Conservation (phyloP, 2,113 vertebrate genomes). For the Gavia stellata region DNA sequence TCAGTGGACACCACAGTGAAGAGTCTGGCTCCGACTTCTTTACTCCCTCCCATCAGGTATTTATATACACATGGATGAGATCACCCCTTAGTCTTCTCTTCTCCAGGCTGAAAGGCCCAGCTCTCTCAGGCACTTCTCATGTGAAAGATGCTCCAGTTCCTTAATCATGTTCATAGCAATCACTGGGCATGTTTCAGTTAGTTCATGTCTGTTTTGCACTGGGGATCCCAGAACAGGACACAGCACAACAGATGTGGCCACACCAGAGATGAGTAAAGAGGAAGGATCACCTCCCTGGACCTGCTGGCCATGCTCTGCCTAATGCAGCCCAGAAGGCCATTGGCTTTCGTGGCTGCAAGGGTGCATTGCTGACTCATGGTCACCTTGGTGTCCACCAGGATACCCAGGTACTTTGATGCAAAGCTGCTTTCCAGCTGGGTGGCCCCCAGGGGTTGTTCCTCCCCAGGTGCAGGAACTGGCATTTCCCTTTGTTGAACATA, state of each 20-base stretch:
- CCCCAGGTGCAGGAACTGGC: background rate
- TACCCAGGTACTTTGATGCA: background rate
- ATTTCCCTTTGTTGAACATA: background rate
- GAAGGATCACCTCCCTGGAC: background rate
- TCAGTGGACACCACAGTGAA: background rate
- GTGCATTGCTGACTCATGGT: background rate
- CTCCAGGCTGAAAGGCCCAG: background rate
- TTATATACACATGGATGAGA: background rate
- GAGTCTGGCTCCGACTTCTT: background rate
- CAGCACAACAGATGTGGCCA: background rate
- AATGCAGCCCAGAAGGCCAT: background rate
- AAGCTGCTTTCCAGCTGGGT: background rate
- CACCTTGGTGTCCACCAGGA: background rate
- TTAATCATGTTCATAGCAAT: background rate
- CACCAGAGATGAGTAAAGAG: background rate
- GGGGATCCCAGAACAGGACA: background rate
- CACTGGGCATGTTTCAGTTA: background rate
- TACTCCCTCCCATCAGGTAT: background rate
- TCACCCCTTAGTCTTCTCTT: background rate
- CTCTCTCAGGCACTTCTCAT: background rate
- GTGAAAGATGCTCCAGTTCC: background rate
- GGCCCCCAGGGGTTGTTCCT: background rate
- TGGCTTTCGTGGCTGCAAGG: background rate
- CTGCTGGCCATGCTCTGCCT: background rate
- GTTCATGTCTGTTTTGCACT: background rate